Conservation (phyloP, 1,140 invertebrate species). For the Polyergus mexicanus region DNA sequence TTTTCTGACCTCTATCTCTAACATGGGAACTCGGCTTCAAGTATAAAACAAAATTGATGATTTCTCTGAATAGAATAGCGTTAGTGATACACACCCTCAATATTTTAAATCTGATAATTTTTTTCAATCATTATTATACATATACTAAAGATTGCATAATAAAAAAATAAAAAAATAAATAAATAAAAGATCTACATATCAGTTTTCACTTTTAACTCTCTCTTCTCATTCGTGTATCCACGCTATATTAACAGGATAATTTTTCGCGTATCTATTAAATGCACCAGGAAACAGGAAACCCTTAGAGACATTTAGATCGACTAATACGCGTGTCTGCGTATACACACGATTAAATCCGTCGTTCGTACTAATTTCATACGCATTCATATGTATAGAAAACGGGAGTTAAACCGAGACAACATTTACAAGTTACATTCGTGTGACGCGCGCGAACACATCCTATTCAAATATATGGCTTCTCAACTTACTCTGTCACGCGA, state of each 20-base stretch:
- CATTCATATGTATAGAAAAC: slow-evolving; percentile 1
- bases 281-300: neutral
- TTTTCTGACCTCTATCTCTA: slow-evolving; percentile 17
- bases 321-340: slow-evolving; percentile 6
- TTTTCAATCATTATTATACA: neutral
- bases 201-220: slow-evolving; percentile 31
- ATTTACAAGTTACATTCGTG: slow-evolving; percentile 26
- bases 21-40: slow-evolving; percentile 11
- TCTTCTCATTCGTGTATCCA: slow-evolving; percentile 1
- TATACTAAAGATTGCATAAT: neutral
- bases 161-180: neutral
- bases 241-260: neutral
- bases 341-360: slow-evolving; percentile 25
- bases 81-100: neutral
- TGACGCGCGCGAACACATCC: neutral
- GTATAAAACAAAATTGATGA: neutral
- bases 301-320: slow-evolving; percentile 8
- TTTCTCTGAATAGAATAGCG: neutral
- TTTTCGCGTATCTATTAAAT: neutral
- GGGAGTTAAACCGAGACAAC: neutral
- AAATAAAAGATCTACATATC: neutral
- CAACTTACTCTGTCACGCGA: slow-evolving; percentile 15
- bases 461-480: slow-evolving; percentile 24
- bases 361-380: slow-evolving; percentile 21
- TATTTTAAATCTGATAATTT: neutral